Conservation (phyloP, 2,797 vertebrate species). For the Aldrovandia affinis region DNA sequence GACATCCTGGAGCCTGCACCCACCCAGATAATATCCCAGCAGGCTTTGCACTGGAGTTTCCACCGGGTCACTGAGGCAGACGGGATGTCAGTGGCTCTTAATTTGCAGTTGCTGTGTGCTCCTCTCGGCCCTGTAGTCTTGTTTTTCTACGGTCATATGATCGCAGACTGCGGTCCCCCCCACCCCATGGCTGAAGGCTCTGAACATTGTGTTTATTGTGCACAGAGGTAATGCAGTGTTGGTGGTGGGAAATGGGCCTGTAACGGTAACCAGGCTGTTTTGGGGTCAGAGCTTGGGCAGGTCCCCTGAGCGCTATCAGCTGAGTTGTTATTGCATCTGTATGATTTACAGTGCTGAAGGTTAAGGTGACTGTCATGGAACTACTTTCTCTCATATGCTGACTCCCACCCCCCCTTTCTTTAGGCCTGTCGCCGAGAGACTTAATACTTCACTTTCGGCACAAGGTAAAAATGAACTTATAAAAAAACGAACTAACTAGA, state of each 20-base stretch:
- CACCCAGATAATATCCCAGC: neutral
- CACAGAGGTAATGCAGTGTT: neutral
- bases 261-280: neutral
- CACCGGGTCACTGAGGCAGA: neutral
- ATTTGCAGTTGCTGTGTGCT: neutral
- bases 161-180: neutral
- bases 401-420: constrained; percentile 5
- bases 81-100: neutral
- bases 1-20: neutral
- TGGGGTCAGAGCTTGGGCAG: neutral
- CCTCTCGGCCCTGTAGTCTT: neutral
- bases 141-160: neutral
- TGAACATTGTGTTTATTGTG: neutral
- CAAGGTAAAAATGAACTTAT: constrained; percentile 79
- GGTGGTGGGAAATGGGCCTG: neutral
- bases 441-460: constrained; percentile 94
- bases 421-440: constrained; percentile 95
- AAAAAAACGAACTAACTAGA: neutral
- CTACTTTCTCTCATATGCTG: neutral
- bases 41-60: neutral
- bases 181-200: neutral
- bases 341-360: neutral
- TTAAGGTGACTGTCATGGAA: neutral
- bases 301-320: neutral
- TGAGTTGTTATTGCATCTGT: neutral